Percentiles rank a stretch among this genome's conserved stretches.
Evolutionary conservation across 1,140 invertebrate genomes (phyloP).

Genomic region (Pseudomyrmex dendroicus): DNA sequence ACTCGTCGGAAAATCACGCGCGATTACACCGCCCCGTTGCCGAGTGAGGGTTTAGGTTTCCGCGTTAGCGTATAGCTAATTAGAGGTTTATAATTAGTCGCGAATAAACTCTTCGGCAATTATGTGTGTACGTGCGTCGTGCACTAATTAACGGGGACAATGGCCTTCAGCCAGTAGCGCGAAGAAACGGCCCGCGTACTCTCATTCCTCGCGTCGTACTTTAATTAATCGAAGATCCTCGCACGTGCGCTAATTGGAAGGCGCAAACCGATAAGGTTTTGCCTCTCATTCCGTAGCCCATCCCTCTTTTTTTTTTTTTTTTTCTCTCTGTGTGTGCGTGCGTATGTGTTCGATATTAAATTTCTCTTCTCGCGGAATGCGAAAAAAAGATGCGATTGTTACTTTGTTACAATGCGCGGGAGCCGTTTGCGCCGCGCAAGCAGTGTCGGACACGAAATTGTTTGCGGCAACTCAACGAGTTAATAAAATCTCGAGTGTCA

Average conservation of each 20-base stretch:
- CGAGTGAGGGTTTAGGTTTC: not conserved
- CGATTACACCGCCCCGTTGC: conserved; percentile 20
- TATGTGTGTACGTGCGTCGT: conserved; percentile 31
- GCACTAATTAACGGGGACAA: conserved; percentile 70
- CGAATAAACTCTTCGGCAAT: conserved; percentile 47
- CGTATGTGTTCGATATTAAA: conserved; percentile 23
- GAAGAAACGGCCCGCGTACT: conserved; percentile 28
- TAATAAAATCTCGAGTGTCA: conserved; percentile 18
- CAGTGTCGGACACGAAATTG: not conserved
- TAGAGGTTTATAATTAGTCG: conserved; percentile 67
- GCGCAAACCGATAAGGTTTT: conserved; percentile 33
- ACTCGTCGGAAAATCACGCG: conserved; percentile 37
- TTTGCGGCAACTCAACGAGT: not conserved
- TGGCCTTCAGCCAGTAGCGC: conserved; percentile 9
- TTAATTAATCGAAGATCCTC: conserved; percentile 66
- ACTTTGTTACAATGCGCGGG: too few relatives aligned
- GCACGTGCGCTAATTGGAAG: conserved; percentile 60
- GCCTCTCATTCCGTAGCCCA: not conserved
- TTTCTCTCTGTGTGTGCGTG: not conserved
- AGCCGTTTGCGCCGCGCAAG: too few relatives aligned
- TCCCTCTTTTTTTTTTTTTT: not conserved
- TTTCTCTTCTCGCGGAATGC: not conserved
- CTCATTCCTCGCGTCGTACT: conserved; percentile 28
- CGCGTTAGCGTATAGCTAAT: conserved; percentile 56
- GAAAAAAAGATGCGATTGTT: not conserved